Evolutionary conservation across 2,888 invertebrate species (phyloP), one percentile per base, ranked within the genome.

Genomic region (Zhengitettix transpicula): DNA sequence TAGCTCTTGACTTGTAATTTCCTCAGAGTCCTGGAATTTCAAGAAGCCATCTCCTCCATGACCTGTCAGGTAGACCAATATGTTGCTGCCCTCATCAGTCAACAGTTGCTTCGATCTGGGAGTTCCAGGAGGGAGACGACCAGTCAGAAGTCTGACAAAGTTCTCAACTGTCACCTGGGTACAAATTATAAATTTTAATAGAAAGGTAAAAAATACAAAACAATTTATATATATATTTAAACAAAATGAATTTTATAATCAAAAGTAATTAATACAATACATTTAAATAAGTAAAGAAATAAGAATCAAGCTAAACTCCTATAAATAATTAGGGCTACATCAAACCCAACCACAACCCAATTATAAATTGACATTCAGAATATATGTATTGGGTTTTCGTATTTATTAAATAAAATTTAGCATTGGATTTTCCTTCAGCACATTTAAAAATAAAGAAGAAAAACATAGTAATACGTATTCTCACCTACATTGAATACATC

Each of bases 31-130:
- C 77, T 99, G 99, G 71, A 99, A 99, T 74, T 99, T 99, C 0
- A 99, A 77, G 71, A 99, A 99, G 0, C 98, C 98, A 77, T 99
- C 98, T 16, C 99, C 99, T 9, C 99, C 99, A 72, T 99, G 99
- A 7, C 81, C 88, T 1, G 97, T 98, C 69, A 98, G 80, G 71
- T 98, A 98, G 62, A 98, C 90, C 1, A 99, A 77, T 57, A 99
- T 88, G 72, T 99, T 99, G 71, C 96, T 94, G 15, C 93, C 91
- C 69, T 97, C 94, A 75, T 99, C 97, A 0, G 97, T 93, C 1
- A 98, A 78, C 12, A 99, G 76, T 64, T 95, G 85, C 70, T 99
- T 98, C 0, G 96, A 95, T 59, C 96, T 80, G 0, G 99, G 97
- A 0, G 96, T 98, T 60, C 90, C 91, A 0, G 89, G 88, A 14